Percentiles rank a stretch among this genome's conserved stretches.
phyloP scores from a whole-genome alignment of 2,888 invertebrate genomes.

The Serripes groenlandicus region DNA sequence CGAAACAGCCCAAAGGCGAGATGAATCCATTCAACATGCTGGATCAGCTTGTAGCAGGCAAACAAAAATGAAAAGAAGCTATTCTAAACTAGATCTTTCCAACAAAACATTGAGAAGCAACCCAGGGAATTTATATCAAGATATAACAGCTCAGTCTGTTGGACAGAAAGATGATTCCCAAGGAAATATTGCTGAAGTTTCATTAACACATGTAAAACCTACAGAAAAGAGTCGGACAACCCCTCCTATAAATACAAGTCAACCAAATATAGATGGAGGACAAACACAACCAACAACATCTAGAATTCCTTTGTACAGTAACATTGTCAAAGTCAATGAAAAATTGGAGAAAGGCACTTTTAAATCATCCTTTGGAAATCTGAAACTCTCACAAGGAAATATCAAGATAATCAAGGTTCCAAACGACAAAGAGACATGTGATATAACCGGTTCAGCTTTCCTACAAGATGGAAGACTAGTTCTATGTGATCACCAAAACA shows the following conservation, averaged over 20 bases:
- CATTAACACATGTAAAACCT: too few species aligned
- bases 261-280: background rate
- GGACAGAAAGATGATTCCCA: background rate
- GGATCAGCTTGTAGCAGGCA: too few species aligned
- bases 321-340: background rate
- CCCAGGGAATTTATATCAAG: background rate
- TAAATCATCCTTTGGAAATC: background rate
- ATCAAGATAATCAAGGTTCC: background rate
- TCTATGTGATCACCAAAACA: slow-evolving; percentile 13
- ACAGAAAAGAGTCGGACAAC: too few species aligned
- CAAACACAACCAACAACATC: background rate
- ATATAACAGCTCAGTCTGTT: background rate
- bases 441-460: slow-evolving; percentile 24
- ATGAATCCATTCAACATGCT: too few species aligned
- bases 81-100: background rate
- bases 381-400: background rate
- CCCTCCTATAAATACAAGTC: too few species aligned
- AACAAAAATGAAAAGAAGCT: too few species aligned
- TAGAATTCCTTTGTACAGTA: background rate
- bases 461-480: slow-evolving; percentile 10
- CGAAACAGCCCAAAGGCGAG: too few species aligned
- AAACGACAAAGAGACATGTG: slow-evolving; percentile 11
- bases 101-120: background rate
- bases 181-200: too few species aligned
- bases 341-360: background rate